These are phyloP conservation scores for Ectropis crepuscularia DNA, from an alignment of 2,888 invertebrate genomes.

Conservation along the genomic window DNA sequence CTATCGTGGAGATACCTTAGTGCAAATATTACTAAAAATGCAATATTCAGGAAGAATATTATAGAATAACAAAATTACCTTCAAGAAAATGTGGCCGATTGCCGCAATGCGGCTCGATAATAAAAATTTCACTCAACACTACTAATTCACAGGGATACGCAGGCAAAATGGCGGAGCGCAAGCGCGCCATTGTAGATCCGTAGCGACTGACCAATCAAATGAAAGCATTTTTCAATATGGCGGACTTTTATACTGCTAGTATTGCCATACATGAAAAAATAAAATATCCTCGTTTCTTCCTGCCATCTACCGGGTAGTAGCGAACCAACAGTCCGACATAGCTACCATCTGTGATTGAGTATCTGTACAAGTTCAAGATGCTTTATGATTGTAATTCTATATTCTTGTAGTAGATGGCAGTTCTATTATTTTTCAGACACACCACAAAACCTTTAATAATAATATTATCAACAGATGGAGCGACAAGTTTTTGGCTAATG, in stretches of 20 bases:
- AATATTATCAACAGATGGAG: neutral
- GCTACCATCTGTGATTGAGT: neutral
- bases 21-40: constrained; percentile 66
- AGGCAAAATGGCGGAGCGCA: constrained; percentile 72
- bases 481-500: neutral
- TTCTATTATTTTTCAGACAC: neutral
- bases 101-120: constrained; percentile 74
- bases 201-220: constrained; percentile 73
- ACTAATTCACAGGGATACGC: constrained; percentile 39
- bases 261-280: constrained; percentile 62
- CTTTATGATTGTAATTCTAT: neutral
- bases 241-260: constrained; percentile 63
- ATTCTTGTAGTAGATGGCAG: neutral
- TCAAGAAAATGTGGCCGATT: constrained; percentile 54
- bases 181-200: constrained; percentile 49
- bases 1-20: constrained; percentile 86
- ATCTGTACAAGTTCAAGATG: neutral
- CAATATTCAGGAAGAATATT: constrained; percentile 5
- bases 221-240: constrained; percentile 61
- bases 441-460: neutral
- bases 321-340: neutral
- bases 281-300: constrained; percentile 5
- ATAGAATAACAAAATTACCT: constrained; percentile 56
- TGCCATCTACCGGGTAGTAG: constrained; percentile 53
- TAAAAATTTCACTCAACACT: constrained; percentile 38